Percentiles rank a stretch among this genome's conserved stretches.
These are phyloP conservation scores for Habroteleia sp. DNA, from an alignment of 2,888 invertebrate genomes.

Conservation along the genomic window DNA sequence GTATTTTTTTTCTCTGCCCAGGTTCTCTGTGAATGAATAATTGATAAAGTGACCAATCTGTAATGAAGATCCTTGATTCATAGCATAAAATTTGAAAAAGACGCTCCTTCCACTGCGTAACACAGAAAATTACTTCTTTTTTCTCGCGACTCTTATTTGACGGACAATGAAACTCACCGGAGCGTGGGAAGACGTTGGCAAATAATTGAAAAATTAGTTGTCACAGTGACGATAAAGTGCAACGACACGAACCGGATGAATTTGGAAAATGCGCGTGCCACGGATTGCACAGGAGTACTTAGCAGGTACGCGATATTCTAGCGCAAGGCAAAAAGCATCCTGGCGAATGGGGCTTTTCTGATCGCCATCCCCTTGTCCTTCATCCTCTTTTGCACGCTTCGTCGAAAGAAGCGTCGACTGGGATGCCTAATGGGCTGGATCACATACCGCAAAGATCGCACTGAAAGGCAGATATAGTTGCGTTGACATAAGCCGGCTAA, in stretches of 20 bases:
- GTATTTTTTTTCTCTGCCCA: too few species aligned
- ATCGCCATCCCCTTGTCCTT: slow-evolving; percentile 64
- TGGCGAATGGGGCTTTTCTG: slow-evolving; percentile 60
- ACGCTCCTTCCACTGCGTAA: too few species aligned
- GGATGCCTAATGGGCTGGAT: slow-evolving; percentile 78
- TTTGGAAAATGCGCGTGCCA: slow-evolving; percentile 78
- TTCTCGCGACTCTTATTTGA: too few species aligned
- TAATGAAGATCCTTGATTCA: too few species aligned
- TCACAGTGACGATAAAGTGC: slow-evolving; percentile 53
- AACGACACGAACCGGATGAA: slow-evolving; percentile 67
- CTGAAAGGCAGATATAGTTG: slow-evolving; percentile 51
- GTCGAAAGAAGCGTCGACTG: slow-evolving; percentile 67
- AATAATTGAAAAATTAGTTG: slow-evolving; percentile 61
- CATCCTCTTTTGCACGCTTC: slow-evolving; percentile 69
- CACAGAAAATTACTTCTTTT: too few species aligned
- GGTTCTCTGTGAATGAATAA: too few species aligned
- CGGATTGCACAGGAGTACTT: slow-evolving; percentile 76
- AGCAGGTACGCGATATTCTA: slow-evolving; percentile 68
- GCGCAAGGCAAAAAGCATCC: slow-evolving; percentile 66
- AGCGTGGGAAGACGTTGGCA: slow-evolving; percentile 25
- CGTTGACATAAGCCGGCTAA: slow-evolving; percentile 62
- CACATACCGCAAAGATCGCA: slow-evolving; percentile 76
- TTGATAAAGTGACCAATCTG: too few species aligned
- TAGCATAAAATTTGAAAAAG: too few species aligned
- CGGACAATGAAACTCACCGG: slow-evolving; percentile 21